Conservation (phyloP, 2,888 invertebrate species). For the Drosophila parthenogenetica region DNA sequence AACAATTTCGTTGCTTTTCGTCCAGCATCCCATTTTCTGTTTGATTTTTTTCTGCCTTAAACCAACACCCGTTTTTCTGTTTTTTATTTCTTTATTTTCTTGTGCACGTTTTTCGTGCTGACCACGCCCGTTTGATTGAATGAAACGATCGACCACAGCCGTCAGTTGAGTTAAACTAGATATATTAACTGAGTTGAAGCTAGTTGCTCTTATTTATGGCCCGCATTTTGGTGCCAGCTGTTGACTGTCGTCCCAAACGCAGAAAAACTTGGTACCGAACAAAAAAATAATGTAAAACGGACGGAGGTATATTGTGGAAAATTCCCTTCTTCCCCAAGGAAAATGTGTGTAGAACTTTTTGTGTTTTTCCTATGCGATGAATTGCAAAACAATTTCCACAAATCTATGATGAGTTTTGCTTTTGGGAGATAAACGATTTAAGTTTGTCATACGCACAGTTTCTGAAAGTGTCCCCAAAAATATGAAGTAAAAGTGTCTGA, state of each 20-base stretch:
- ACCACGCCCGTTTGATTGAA: slow-evolving; percentile 36
- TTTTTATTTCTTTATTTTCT: background rate
- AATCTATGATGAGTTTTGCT: too few relatives aligned
- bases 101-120: slow-evolving; percentile 15
- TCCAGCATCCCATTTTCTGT: slow-evolving; percentile 9
- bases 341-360: too few relatives aligned
- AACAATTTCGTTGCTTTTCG: slow-evolving; percentile 20
- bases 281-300: background rate
- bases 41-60: background rate
- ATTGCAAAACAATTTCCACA: too few relatives aligned
- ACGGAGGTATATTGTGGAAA: background rate
- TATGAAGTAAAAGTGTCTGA: too few relatives aligned
- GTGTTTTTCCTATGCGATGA: too few relatives aligned
- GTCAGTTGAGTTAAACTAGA: slow-evolving; percentile 11
- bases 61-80: background rate
- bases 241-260: background rate
- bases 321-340: background rate
- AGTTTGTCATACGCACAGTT: too few relatives aligned
- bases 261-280: background rate
- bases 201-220: slow-evolving; percentile 12
- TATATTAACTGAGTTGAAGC: slow-evolving; percentile 10
- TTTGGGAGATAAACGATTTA: too few relatives aligned
- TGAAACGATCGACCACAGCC: slow-evolving; percentile 14
- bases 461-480: too few relatives aligned
- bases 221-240: slow-evolving; percentile 8